Base-by-base conservation (phyloP, 37 sponge, comb jelly and placozoan genomes). In the Bolinopsis microptera region DNA sequence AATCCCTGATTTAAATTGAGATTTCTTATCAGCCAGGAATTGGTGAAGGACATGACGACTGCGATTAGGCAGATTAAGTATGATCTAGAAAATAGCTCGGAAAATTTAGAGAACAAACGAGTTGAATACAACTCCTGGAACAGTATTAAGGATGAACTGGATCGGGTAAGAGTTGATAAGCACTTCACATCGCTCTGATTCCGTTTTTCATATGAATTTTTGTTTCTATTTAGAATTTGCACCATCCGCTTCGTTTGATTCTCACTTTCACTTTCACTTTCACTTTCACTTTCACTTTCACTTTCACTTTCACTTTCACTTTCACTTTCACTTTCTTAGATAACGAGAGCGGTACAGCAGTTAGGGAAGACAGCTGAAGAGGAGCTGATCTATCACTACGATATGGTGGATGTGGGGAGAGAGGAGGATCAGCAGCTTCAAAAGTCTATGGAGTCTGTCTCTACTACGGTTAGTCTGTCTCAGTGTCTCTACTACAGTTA, bases 361-460 rank as follows among this genome's bases (percentile, higher is more conserved):
- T 48, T 86, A 30, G 90, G 90, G 23, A 13, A 86, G 61, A 86
- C 22, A 36, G 90, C 90, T 3, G 90, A 86, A 27, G 30, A 86
- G 35, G 36, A 86, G n/a, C 61, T 86, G 0, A 86, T 38, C n/a
- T 86, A 86, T 41, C 90, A 86, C 61, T 86, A 86, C 31, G 90
- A 86, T 25, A 86, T 86, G 90, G 13, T 86, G 61, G 90, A 86
- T 38, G 90, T 86, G 2, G 90, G 90, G 13, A 23, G 32, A 38
- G 61, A 86, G 34, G 90, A 86, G 90, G 90, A 39, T 3, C 13
- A n/a, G 35, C 90, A 86, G 61, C 90, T 86, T 28, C 90, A 86
- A 30, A 86, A 86, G 1, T 39, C 32, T 27, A 86, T 86, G 40
- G 90, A 86, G 16, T 41, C 61, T 34, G 90, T 22, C 90, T 24